Conservation (phyloP, 2,797 vertebrate species). For the Aplochiton taeniatus region DNA sequence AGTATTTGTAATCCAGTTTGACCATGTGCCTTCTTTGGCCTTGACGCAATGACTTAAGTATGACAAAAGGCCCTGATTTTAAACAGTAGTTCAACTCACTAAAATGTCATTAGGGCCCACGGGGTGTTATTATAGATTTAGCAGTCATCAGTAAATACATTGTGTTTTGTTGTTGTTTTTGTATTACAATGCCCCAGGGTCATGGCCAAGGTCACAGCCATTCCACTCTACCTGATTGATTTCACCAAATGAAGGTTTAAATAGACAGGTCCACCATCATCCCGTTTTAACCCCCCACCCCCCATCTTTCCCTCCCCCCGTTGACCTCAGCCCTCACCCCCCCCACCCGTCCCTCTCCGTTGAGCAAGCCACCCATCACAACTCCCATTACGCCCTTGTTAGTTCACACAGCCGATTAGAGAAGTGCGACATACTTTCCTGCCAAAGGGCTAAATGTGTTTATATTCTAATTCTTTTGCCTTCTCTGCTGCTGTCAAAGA, state of each 20-base stretch:
- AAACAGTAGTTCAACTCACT: too few species aligned
- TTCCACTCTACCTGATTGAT: constrained; percentile 74
- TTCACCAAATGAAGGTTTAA: constrained; percentile 69
- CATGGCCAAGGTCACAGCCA: constrained; percentile 62
- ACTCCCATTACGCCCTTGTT: constrained; percentile 73
- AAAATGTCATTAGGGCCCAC: too few species aligned
- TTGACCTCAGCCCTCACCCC: constrained; percentile 19
- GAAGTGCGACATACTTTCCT: constrained; percentile 71
- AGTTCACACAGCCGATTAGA: constrained; percentile 76
- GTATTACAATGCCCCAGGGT: constrained; percentile 59
- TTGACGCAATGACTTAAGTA: too few species aligned
- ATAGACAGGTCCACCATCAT: constrained; percentile 65
- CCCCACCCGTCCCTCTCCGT: constrained; percentile 23
- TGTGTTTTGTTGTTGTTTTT: constrained; percentile 47
- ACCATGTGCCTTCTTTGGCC: too few species aligned
- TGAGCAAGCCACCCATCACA: constrained; percentile 71
- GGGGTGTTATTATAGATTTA: too few species aligned
- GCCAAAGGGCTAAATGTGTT: constrained; percentile 75
- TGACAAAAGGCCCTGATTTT: too few species aligned
- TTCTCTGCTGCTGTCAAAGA: constrained; percentile 63
- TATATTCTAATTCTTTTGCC: constrained; percentile 71
- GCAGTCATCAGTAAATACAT: constrained; percentile 22
- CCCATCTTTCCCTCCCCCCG: constrained; percentile 42
- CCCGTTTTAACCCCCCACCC: constrained; percentile 49
- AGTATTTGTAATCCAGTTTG: too few species aligned